These are phyloP conservation scores for Callionymus lyra DNA, from an alignment of 2,113 vertebrate species.

Conservation along the genomic window DNA sequence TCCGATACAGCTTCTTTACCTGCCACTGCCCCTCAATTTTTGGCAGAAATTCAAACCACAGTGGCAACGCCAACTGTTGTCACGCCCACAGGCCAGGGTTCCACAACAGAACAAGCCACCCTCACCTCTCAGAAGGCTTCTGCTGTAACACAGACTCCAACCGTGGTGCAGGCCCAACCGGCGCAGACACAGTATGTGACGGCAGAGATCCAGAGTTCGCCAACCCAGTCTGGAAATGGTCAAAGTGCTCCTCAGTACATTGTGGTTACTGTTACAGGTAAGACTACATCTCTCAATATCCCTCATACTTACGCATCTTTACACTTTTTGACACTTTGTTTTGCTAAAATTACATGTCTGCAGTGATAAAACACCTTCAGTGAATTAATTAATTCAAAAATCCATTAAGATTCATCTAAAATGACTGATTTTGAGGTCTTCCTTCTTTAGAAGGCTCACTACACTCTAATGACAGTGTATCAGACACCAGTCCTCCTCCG, in stretches of 20 bases:
- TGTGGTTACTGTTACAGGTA: conserved; percentile 86
- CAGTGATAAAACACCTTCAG: too few species aligned
- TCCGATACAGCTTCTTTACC: conserved; percentile 44
- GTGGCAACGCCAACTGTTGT: conserved; percentile 42
- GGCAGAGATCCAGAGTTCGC: conserved; percentile 70
- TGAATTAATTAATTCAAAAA: too few species aligned
- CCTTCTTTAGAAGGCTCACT: conserved; percentile 76
- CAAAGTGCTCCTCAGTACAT: conserved; percentile 82
- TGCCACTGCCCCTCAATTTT: conserved; percentile 41
- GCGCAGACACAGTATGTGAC: conserved; percentile 71
- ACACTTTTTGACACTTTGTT: too few species aligned
- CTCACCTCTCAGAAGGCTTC: conserved; percentile 46
- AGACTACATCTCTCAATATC: conserved; percentile 8
- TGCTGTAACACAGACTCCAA: conserved; percentile 41
- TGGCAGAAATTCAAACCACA: conserved; percentile 56
- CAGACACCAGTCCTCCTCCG: conserved; percentile 78
- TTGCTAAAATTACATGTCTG: too few species aligned
- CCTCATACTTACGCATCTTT: too few species aligned
- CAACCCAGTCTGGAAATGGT: conserved; percentile 59
- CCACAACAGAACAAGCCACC: conserved; percentile 35
- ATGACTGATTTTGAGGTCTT: neutral
- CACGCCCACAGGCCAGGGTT: conserved; percentile 48
- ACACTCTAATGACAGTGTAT: conserved; percentile 79
- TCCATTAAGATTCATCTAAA: too few species aligned
- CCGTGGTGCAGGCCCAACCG: conserved; percentile 52